These are phyloP conservation scores for Xenopus borealis DNA, from an alignment of 2,113 vertebrate genomes.

Conservation along the genomic window DNA sequence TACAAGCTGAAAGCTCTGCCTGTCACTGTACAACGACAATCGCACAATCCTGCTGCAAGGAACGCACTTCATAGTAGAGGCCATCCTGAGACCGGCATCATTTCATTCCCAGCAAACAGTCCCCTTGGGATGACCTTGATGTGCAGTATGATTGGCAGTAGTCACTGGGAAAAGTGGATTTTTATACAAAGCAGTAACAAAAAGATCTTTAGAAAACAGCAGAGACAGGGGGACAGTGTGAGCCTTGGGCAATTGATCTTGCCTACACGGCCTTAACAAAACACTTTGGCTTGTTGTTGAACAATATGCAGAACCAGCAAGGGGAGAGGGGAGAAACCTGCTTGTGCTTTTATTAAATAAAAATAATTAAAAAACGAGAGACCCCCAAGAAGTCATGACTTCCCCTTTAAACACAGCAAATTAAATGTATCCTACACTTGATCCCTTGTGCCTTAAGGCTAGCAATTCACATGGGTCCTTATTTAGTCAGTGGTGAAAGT, in stretches of 20 bases:
- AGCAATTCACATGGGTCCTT: neutral
- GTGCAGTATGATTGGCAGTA: conserved; percentile 51
- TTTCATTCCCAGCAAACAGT: conserved; percentile 45
- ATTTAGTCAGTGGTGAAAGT: neutral
- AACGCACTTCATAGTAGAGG: no score
- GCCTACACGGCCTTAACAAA: conserved; percentile 60
- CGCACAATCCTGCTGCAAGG: no score
- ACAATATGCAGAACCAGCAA: conserved; percentile 47
- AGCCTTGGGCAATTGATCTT: conserved; percentile 67
- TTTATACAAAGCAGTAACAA: conserved; percentile 74
- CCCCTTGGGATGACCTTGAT: conserved; percentile 42
- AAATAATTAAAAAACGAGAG: neutral
- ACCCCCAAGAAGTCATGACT: neutral
- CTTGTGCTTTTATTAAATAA: conserved; percentile 20
- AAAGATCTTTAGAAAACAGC: conserved; percentile 43
- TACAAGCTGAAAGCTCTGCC: conserved; percentile 17
- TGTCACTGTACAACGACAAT: neutral
- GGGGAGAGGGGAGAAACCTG: neutral
- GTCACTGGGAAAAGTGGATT: conserved; percentile 58
- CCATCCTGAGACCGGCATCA: conserved; percentile 26
- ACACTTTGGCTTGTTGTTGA: conserved; percentile 76
- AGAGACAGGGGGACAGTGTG: conserved; percentile 26
- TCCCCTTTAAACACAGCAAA: conserved; percentile 1
- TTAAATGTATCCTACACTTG: conserved; percentile 3
- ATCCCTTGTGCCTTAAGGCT: neutral